Percentiles rank a stretch among this genome's conserved stretches.
Conservation (phyloP, 2,888 invertebrate species). For the Xestia sexstrigata region DNA sequence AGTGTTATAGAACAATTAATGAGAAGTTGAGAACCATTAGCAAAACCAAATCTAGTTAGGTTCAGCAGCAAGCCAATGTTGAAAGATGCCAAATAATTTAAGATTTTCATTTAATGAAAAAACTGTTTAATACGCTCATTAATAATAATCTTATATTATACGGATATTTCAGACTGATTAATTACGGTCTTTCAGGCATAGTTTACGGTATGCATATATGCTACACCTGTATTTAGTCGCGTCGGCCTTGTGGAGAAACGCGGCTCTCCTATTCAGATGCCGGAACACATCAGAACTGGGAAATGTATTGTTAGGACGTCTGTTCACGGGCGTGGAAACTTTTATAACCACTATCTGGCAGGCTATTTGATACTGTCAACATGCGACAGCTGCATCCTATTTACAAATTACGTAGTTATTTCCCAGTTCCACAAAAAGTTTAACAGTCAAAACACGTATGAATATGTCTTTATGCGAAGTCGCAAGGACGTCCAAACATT, state of each 20-base stretch:
- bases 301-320: constrained; percentile 55
- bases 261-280: constrained; percentile 49
- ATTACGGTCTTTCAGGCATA: constrained; percentile 18
- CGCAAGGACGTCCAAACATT: constrained; percentile 28
- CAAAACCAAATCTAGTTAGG: not conserved
- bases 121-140: constrained; percentile 30
- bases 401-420: constrained; percentile 22
- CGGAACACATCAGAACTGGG: constrained; percentile 59
- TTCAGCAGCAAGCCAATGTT: not conserved
- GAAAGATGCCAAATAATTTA: constrained; percentile 23
- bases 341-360: constrained; percentile 58
- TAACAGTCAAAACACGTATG: constrained; percentile 19
- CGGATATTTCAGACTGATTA: constrained; percentile 40
- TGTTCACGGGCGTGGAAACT: constrained; percentile 55
- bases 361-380: constrained; percentile 55
- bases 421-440: constrained; percentile 26
- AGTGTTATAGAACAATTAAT: not conserved
- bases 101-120: constrained; percentile 5
- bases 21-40: no score
- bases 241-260: constrained; percentile 46
- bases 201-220: constrained; percentile 21
- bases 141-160: constrained; percentile 33
- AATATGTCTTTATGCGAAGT: constrained; percentile 21
- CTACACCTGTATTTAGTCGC: constrained; percentile 48
- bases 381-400: constrained; percentile 41